Base-by-base conservation (phyloP, 2,888 invertebrate species). In the Conus canariensis region DNA sequence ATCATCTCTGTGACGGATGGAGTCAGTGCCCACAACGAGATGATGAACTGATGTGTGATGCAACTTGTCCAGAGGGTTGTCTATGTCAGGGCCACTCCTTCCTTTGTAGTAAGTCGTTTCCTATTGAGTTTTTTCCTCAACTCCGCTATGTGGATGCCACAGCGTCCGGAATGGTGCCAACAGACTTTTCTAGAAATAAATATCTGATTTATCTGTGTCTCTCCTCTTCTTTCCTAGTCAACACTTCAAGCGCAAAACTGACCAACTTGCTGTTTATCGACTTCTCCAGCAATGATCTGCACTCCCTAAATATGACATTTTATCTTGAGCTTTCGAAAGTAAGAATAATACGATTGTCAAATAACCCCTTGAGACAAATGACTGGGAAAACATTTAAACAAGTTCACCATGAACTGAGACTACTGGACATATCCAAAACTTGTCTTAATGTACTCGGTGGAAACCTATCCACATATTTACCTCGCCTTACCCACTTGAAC, bases 1-100 rank as follows among this genome's bases (percentile, higher is more conserved):
- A 83, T 83, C 82, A 83, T 83, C 82, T 83, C 58, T 83, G 82
- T 83, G 82, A 83, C 58, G 82, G 82, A 56, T 83, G 82, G 82
- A 58, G 82, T 83, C 82, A 83, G 82, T 83, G 82, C 22, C 82
- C 82, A 83, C 82, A 83, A 12, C 14, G 82, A 9, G 82, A 83
- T 83, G 82, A 83, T 22, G 82, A 83, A 83, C 58, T 56, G 82
- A 58, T 83, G 82, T 83, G 82, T 83, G 82, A 83, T 58, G 0
- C 1, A 4, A 19, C 8, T 25, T 83, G 82, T 83, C 82, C 82
- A 9, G 19, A 58, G 58, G 82, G 22, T 22, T 83, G 82, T 83
- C 58, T 22, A 58, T 83, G 82, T 83, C 82, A 58, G 19, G 82
- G 82, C 58, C 19, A 9, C 22, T 3, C 22, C 25, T 83, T 83